These are phyloP conservation scores for Rhineura floridana DNA, from an alignment of 2,113 vertebrate species.

Conservation along the genomic window DNA sequence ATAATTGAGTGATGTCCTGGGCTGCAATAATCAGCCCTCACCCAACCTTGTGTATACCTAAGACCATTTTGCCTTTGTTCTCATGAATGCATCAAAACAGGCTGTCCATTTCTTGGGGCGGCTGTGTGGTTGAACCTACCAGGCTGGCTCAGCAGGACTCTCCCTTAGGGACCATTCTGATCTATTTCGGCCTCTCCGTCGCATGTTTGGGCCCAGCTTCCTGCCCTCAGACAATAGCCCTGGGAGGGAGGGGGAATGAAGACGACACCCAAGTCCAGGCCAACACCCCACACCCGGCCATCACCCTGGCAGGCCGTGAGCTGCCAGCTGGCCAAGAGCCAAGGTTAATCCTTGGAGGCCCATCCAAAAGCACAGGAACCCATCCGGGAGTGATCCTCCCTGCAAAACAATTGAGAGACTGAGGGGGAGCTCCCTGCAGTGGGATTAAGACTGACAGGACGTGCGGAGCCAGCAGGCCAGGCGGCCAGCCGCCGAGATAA, in stretches of 20 bases:
- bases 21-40: not conserved
- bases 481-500: slow-evolving; percentile 86
- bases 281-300: slow-evolving; percentile 28
- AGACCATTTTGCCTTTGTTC: not conserved
- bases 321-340: slow-evolving; percentile 37
- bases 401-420: slow-evolving; percentile 67
- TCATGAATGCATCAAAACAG: not conserved
- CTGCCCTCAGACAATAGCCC: slow-evolving; percentile 47
- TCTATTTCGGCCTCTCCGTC: slow-evolving; percentile 16
- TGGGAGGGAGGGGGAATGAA: not conserved
- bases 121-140: not conserved
- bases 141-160: not conserved
- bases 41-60: not conserved
- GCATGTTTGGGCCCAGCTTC: slow-evolving; percentile 36
- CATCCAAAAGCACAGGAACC: slow-evolving; percentile 39
- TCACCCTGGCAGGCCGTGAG: slow-evolving; percentile 19
- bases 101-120: not conserved
- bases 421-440: slow-evolving; percentile 63
- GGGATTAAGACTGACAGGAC: slow-evolving; percentile 77
- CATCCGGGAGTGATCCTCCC: slow-evolving; percentile 48
- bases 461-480: slow-evolving; percentile 70
- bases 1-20: not conserved
- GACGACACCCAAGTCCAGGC: slow-evolving; percentile 14
- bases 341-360: slow-evolving; percentile 41
- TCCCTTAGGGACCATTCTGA: not conserved